phyloP scores from a whole-genome alignment of 2,113 vertebrate genomes.

The Danio rerio region GRCz12tu NC_133199.1:29868001-29868500 shows the following conservation, averaged over 20 bases:
- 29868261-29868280: slow-evolving; percentile 6
- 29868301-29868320: not conserved
- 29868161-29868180: not conserved
- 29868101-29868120: slow-evolving; percentile 5
- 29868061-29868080: not conserved
- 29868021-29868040: not conserved
- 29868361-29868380: not conserved
- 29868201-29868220: not conserved
- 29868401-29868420: too few relatives aligned
- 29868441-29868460: too few relatives aligned
- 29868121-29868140: slow-evolving; percentile 19
- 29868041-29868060: slow-evolving; percentile 10
- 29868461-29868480: too few relatives aligned
- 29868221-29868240: not conserved
- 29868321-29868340: slow-evolving; percentile 3
- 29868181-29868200: not conserved
- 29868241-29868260: slow-evolving; percentile 18
- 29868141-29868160: not conserved
- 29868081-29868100: slow-evolving; percentile 12
- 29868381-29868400: not conserved
- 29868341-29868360: not conserved
- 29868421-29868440: too few relatives aligned
- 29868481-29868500: not conserved
- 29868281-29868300: slow-evolving; percentile 30
- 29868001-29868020: not conserved